Evolutionary conservation across 2,888 invertebrate genomes (phyloP), one percentile per base, ranked within the genome.

Genomic region (Diloba caeruleocephala): DNA sequence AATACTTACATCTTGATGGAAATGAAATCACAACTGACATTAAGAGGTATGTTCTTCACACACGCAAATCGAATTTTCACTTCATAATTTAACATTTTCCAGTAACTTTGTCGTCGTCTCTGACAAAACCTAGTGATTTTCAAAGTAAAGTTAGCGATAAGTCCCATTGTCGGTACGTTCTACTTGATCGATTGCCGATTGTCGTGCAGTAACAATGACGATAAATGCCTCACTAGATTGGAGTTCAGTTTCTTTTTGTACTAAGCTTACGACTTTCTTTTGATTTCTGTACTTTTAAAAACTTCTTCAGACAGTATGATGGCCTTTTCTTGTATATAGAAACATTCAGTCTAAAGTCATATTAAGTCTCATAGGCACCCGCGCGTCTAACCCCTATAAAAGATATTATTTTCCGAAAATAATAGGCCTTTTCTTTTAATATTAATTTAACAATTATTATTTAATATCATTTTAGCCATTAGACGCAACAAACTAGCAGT

Each of bases 201-300:
- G 84, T 83, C 84, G 79, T 69, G 60, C 63, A 52, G 69, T 77
- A 80, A 87, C 88, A 88, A 87, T 84, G 86, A 81, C 82, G 85
- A 83, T 76, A 75, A 87, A 88, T 88, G 88, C 84, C 79, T 76
- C 77, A 70, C 74, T 61, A 81, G 86, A 89, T 86, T 87, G 84
- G 79, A 82, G 75, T 73, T 71, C 68, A 55, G 65, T 62, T 74
- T 65, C 67, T 64, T 69, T 55, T 67, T 56, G 13, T 54, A 51
- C 28, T 14, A 33, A 57, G 56, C 56, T 73, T 63, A 70, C 53
- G 45, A 55, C 42, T 38, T 46, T 54, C 46, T 42, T 55, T 41
- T 31, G 43, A 49, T 39, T 45, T 64, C 42, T 51, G 37, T 50
- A 19, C 34, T 49, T 37, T 69, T 23, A 43, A 39, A 66, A 62